Percentiles rank a stretch among this genome's conserved stretches.
phyloP scores from a whole-genome alignment of 1,140 invertebrate species.

The Platyura marginata region DNA sequence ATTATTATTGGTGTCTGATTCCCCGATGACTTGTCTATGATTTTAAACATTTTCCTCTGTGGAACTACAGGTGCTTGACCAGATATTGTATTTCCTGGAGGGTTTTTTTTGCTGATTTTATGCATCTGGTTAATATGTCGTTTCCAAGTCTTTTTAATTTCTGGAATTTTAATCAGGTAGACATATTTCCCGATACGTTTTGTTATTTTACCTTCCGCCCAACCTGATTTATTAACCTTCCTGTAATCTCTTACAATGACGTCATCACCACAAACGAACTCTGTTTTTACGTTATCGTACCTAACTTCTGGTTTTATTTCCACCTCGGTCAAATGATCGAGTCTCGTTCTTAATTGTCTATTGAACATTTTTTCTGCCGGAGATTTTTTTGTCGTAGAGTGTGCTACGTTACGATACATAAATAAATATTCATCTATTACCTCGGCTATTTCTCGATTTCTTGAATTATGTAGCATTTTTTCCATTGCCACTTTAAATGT shows the following conservation, averaged over 20 bases:
- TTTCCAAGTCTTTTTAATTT: too few species aligned
- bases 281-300: neutral
- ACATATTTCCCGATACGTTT: neutral
- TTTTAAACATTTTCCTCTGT: too few species aligned
- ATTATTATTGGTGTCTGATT: too few species aligned
- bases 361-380: constrained; percentile 5
- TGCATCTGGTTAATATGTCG: too few species aligned
- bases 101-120: too few species aligned
- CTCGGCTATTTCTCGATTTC: neutral
- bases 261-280: neutral
- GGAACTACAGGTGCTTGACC: too few species aligned
- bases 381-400: constrained; percentile 4
- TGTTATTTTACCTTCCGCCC: neutral
- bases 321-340: neutral
- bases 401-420: neutral
- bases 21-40: too few species aligned
- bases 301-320: neutral
- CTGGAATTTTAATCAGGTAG: too few species aligned
- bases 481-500: neutral
- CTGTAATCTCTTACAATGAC: neutral
- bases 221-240: neutral
- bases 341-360: constrained; percentile 4
- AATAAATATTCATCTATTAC: neutral
- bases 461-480: neutral
- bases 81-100: too few species aligned